phyloP scores from a whole-genome alignment of 2,113 vertebrate genomes.

The Oncorhynchus keta region DNA sequence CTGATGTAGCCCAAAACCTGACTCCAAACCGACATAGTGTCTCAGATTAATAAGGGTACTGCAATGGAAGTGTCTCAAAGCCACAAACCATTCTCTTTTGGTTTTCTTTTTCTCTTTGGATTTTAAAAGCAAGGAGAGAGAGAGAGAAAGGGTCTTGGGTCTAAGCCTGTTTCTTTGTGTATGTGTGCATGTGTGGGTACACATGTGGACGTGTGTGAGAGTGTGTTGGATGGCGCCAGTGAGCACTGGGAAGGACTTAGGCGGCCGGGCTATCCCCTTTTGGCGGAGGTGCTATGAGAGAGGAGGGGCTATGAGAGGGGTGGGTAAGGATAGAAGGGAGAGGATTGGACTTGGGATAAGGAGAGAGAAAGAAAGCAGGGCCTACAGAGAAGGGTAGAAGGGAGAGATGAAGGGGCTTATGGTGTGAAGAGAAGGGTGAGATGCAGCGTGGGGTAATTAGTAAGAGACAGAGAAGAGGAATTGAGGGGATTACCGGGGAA shows the following conservation, averaged over 20 bases:
- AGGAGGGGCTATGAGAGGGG: too few species aligned
- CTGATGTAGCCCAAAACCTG: neutral
- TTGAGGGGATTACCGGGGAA: neutral
- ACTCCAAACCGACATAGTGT: conserved; percentile 13
- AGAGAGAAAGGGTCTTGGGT: too few species aligned
- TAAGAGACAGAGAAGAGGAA: neutral
- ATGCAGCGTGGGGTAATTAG: neutral
- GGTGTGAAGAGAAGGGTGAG: too few species aligned
- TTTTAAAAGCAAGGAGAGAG: too few species aligned
- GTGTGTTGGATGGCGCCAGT: too few species aligned
- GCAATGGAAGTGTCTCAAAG: neutral
- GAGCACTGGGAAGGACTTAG: conserved; percentile 13
- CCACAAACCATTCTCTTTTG: neutral
- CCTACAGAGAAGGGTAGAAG: neutral
- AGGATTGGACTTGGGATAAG: neutral
- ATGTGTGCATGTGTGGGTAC: neutral
- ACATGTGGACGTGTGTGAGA: neutral
- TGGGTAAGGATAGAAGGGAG: too few species aligned
- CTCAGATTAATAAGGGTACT: neutral
- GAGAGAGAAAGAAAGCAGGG: conserved; percentile 26
- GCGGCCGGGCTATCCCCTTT: conserved; percentile 29
- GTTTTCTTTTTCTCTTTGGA: too few species aligned
- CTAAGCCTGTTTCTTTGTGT: neutral
- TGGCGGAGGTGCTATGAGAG: conserved; percentile 24
- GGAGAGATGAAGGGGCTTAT: neutral